These are phyloP conservation scores for Tachyglossus aculeatus DNA, from an alignment of 2,797 vertebrate species.

Conservation along the genomic window DNA sequence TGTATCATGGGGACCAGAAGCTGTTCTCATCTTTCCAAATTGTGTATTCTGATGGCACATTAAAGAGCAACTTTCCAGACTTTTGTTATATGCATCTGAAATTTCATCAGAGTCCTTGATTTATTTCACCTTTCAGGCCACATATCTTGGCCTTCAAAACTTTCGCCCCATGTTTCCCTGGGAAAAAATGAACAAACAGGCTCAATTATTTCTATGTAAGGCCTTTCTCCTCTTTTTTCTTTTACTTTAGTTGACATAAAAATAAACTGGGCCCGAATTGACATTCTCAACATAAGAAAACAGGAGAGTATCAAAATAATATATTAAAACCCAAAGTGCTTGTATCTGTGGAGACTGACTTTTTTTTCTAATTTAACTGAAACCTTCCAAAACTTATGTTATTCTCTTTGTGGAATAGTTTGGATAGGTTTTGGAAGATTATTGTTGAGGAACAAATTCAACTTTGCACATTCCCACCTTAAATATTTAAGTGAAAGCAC, in stretches of 20 bases:
- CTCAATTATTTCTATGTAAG: background rate
- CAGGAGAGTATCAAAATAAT: conserved; percentile 28
- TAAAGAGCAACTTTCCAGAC: accelerated
- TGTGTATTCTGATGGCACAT: background rate
- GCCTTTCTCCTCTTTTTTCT: accelerated
- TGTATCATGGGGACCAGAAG: background rate
- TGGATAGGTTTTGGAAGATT: conserved; percentile 14
- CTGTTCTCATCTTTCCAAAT: background rate
- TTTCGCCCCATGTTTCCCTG: background rate
- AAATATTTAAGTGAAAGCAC: background rate
- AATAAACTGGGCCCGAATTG: background rate
- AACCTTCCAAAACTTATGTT: conserved; percentile 20
- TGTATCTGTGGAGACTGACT: conserved; percentile 58
- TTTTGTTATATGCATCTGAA: accelerated
- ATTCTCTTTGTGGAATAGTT: conserved; percentile 24
- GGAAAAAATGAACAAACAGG: background rate
- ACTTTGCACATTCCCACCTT: background rate
- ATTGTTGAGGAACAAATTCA: conserved; percentile 12
- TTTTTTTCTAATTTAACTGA: conserved; percentile 27
- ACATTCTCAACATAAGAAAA: conserved; percentile 19
- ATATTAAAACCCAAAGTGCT: conserved; percentile 33
- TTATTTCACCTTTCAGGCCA: accelerated
- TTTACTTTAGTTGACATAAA: background rate
- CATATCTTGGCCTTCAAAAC: background rate
- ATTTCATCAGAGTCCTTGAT: background rate